Conservation (phyloP, 2,797 vertebrate species). For the Pteropus rufus region DNA sequence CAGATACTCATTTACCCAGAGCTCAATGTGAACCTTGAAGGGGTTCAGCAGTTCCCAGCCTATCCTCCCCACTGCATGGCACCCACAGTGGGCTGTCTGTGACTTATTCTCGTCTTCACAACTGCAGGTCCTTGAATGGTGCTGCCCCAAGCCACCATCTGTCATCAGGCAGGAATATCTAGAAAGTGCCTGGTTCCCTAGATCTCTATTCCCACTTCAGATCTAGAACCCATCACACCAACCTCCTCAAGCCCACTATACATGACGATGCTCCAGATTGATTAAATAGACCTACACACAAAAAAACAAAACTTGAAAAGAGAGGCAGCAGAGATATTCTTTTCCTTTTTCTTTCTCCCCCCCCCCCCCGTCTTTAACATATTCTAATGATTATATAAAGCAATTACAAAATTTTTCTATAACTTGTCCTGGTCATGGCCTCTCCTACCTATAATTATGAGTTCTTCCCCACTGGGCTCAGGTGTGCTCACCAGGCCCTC, state of each 20-base stretch:
- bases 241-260: neutral
- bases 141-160: neutral
- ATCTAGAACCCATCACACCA: neutral
- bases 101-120: neutral
- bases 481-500: neutral
- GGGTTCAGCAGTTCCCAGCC: neutral
- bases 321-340: neutral
- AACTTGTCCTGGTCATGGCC: neutral
- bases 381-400: neutral
- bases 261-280: neutral
- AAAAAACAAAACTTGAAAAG: neutral
- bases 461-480: neutral
- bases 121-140: neutral
- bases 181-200: neutral
- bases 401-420: neutral
- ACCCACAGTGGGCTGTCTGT: neutral
- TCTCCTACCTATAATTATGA: neutral
- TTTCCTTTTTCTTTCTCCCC: neutral
- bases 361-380: neutral
- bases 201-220: neutral
- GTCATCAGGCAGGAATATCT: neutral
- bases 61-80: neutral
- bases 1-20: neutral
- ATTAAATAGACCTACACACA: neutral
- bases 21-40: neutral